A percentile compares a stretch with the other conserved stretches of the same genome.
phyloP scores from a whole-genome alignment of 37 sponge, comb jelly and placozoan species.

The Halisarca cf. caerulea region DNA sequence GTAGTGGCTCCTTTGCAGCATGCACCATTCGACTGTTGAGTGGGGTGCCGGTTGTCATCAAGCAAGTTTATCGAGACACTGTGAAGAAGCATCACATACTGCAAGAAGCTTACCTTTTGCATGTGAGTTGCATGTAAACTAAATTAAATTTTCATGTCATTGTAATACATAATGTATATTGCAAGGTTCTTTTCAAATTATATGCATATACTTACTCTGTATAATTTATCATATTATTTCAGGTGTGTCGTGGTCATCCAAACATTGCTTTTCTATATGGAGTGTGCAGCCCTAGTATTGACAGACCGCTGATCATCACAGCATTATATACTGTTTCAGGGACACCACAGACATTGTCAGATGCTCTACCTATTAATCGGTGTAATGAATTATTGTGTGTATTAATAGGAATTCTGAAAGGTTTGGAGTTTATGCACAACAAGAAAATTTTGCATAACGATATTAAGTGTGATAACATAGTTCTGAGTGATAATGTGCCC shows the following conservation, averaged over 20 bases:
- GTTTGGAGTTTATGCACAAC: not conserved
- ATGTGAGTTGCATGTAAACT: too few species aligned
- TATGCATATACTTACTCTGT: too few species aligned
- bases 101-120: too few species aligned
- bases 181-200: too few species aligned
- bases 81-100: too few species aligned
- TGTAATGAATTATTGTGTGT: not conserved
- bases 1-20: too few species aligned
- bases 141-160: too few species aligned
- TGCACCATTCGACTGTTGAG: too few species aligned
- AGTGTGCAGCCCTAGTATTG: not conserved
- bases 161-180: too few species aligned
- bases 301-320: not conserved
- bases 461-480: not conserved
- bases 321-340: not conserved
- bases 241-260: not conserved
- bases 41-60: too few species aligned
- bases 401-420: not conserved
- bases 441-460: not conserved
- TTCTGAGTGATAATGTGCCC: not conserved
- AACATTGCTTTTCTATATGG: not conserved
- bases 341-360: too few species aligned
- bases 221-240: not conserved
- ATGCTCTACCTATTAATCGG: not conserved
- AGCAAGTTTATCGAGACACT: too few species aligned